Base-by-base conservation (phyloP, 2,113 vertebrate genomes). In the Geococcyx californianus region DNA sequence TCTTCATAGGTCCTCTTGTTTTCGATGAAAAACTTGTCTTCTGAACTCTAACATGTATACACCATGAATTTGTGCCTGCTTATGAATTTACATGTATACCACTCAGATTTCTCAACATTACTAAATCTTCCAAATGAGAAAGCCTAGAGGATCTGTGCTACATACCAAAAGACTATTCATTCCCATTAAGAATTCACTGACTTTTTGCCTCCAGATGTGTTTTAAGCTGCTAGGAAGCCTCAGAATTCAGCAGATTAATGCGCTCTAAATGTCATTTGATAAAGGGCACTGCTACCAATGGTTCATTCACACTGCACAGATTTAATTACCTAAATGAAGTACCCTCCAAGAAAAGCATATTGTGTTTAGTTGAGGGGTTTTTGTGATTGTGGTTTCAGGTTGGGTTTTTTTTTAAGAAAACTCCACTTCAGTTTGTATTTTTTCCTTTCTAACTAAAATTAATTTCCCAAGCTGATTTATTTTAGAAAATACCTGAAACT, bases 401-500 rank as follows among this genome's bases (percentile, higher is more conserved):
- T 36, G 29, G 19, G 64, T 55, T 26, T 88, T 68, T 80, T 33
- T 81, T 72, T n/a, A 94, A 64, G 20, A 79, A 83, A 83, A 70
- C 56, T 96, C 52, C 45, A 81, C 79, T 96, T 94, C 62, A 70
- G 85, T 96, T 93, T 97, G 79, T 97, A 89, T 95, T 97, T 97
- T 96, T 93, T 93, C 64, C 68, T 87, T 97, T 96, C 90, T 97
- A 98, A 97, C 97, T 98, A 92, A 97, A 98, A 98, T 96, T 97
- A 98, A 97, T 98, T 97, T 97, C 89, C 94, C 95, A 97, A 92
- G 94, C 78, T 97, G 93, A 96, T 98, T 95, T 96, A 96, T 98
- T 98, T 97, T 96, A 97, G 90, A 93, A 97, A 98, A 97, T 97
- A 98, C 97, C 97, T 98, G 98, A 94, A 95, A 97, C 72, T 17